Evolutionary conservation across 2,888 invertebrate genomes (phyloP), one percentile per base, ranked within the genome.

Genomic region (Toxonevra muliebris): DNA sequence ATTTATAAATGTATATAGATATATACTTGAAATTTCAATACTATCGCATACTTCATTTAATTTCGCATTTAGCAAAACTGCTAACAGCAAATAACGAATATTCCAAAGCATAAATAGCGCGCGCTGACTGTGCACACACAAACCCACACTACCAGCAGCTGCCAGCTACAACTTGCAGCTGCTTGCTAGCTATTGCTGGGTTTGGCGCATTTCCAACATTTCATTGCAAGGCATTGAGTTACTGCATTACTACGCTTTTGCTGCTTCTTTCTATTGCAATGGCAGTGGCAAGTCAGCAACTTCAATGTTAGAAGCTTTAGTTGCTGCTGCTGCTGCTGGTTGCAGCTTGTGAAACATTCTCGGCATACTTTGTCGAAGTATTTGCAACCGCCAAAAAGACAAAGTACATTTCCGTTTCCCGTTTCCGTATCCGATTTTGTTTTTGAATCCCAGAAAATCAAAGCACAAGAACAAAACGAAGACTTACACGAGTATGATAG

Each of bases 51-150:
- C 76, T 79, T 79, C 80, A 79, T 79, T 79, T 79, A 79, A 79
- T 79, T 78, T 79, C 75, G 75, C 79, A 79, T 79, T 79, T 79
- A 79, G 78, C 79, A 75, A 66, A 79, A 79, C 78, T 79, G 78
- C 79, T 77, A 79, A 77, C 80, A 78, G 76, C 73, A 77, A 77
- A 79, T 78, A 79, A 79, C 79, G 80, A 79, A 80, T 79, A 79
- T 78, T 79, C 76, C 75, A 76, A 75, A 74, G 74, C 76, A 77
- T 74, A 76, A 78, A 76, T 76, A 77, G 73, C 71, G 62, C 60
- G 59, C 64, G 60, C 64, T 30, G 30, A 30, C 30, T 30, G 30
- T 30, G 30, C 30, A 30, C 30, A 7, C 30, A 30, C 30, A 4
- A 2, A 30, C 30, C 2, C 30, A 30, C 30, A 30, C 30, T n/a